Conservation (phyloP, 2,888 invertebrate species). For the Ochropleura leucogaster region DNA sequence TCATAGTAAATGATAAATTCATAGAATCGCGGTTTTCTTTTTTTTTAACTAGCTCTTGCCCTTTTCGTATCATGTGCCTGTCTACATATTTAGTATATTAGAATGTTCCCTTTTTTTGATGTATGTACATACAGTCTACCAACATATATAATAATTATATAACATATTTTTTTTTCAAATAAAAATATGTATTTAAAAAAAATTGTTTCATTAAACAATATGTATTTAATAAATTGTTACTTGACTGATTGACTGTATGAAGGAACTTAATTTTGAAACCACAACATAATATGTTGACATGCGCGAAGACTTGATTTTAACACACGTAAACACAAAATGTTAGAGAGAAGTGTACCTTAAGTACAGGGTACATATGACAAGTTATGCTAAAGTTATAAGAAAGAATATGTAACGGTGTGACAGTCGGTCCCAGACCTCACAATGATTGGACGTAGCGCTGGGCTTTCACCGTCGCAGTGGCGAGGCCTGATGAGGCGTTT, state of each 20-base stretch:
- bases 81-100: too few species aligned
- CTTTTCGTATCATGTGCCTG: too few species aligned
- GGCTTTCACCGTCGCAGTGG: slow-evolving; percentile 64
- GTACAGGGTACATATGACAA: neutral
- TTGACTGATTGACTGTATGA: neutral
- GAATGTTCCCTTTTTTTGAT: too few species aligned
- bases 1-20: neutral
- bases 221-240: neutral
- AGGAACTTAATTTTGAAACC: neutral
- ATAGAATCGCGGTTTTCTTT: neutral
- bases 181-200: too few species aligned
- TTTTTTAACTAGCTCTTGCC: too few species aligned
- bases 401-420: slow-evolving; percentile 61
- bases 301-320: neutral
- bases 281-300: neutral
- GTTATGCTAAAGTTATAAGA: neutral
- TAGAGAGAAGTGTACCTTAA: neutral
- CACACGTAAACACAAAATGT: neutral
- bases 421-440: slow-evolving; percentile 56
- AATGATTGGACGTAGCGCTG: slow-evolving; percentile 74
- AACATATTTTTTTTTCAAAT: too few species aligned
- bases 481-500: slow-evolving; percentile 79
- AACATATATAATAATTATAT: too few species aligned
- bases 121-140: too few species aligned
- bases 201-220: too few species aligned